Conservation (phyloP, 2,888 invertebrate species). For the Platycheirus rosarum region DNA sequence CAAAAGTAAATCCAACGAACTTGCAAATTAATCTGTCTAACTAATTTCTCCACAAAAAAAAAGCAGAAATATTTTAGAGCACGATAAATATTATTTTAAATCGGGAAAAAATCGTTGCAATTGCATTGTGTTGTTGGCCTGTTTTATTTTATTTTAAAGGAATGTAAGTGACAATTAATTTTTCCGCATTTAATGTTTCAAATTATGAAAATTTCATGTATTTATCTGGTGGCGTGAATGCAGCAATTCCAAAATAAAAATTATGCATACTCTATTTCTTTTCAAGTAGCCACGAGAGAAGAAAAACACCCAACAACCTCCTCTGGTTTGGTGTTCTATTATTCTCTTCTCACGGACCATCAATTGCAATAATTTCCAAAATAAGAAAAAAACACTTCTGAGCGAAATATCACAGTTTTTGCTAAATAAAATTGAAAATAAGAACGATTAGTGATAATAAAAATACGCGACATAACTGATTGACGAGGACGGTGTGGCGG, state of each 20-base stretch:
- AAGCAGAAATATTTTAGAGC: constrained; percentile 51
- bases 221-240: constrained; percentile 8
- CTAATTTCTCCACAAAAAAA: constrained; percentile 41
- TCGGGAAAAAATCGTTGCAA: constrained; percentile 48
- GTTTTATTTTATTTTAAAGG: constrained; percentile 49
- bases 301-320: neutral
- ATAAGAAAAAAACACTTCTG: constrained; percentile 14
- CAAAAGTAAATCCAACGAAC: constrained; percentile 60
- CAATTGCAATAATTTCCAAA: no score
- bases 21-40: constrained; percentile 47
- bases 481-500: constrained; percentile 30
- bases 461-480: constrained; percentile 54
- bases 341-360: no score
- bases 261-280: constrained; percentile 30
- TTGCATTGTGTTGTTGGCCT: constrained; percentile 53
- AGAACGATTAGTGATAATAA: constrained; percentile 57
- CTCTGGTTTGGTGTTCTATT: no score
- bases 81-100: constrained; percentile 25
- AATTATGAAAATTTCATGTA: constrained; percentile 23
- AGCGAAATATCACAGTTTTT: constrained; percentile 8
- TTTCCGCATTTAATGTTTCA: constrained; percentile 30
- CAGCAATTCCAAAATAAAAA: neutral
- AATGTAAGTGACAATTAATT: constrained; percentile 64
- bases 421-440: constrained; percentile 27
- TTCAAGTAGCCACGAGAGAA: constrained; percentile 27